A percentile compares a stretch with the other conserved stretches of the same genome.
These are phyloP conservation scores for Mystacides longicornis DNA, from an alignment of 2,888 invertebrate genomes.

Conservation along the genomic window DNA sequence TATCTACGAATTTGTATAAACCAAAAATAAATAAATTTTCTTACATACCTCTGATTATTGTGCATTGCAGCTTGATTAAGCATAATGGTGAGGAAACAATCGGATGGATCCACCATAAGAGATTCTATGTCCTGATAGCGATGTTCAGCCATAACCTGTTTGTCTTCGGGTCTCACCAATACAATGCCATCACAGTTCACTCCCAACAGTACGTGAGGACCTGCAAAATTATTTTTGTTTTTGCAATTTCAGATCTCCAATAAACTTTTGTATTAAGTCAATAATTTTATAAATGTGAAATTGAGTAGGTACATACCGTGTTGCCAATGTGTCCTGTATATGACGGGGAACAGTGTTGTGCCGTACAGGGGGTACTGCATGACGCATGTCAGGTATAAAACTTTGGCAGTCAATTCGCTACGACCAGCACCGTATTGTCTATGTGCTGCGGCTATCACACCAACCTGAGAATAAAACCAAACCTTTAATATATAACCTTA, in stretches of 20 bases:
- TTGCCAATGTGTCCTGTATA: conserved; percentile 90
- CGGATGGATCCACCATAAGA: conserved; percentile 84
- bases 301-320: conserved; percentile 53
- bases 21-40: too few species aligned
- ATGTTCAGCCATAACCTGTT: conserved; percentile 85
- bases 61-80: conserved; percentile 51
- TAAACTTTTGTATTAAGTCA: not conserved
- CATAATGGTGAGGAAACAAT: conserved; percentile 86
- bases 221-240: conserved; percentile 28
- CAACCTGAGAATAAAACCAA: conserved; percentile 46
- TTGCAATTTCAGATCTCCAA: not conserved
- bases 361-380: conserved; percentile 95
- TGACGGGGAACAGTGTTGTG: conserved; percentile 79
- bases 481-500: too few species aligned
- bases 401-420: conserved; percentile 85
- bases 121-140: conserved; percentile 87
- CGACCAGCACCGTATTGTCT: conserved; percentile 88
- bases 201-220: conserved; percentile 63
- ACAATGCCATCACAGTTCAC: conserved; percentile 87
- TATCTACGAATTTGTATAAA: too few species aligned
- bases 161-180: conserved; percentile 85
- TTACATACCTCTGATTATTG: conserved; percentile 23
- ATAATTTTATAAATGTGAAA: not conserved
- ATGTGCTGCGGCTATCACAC: conserved; percentile 81
- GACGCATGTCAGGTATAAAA: conserved; percentile 87